Evolutionary conservation across 2,113 vertebrate species (phyloP).

Genomic region (Electrona antarctica): DNA sequence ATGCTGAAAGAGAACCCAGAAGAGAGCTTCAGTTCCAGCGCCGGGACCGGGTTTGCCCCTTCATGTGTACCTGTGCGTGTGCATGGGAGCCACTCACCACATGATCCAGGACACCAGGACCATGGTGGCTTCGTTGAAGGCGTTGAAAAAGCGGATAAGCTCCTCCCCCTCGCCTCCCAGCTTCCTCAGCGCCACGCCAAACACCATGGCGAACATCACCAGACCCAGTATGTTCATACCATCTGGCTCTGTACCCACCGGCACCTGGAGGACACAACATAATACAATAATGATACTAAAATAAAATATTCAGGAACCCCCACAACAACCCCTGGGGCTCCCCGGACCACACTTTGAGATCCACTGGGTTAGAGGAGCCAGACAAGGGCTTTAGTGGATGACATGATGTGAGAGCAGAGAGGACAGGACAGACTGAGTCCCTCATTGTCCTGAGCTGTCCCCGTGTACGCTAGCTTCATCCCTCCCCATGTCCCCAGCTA

Average conservation of each 20-base stretch:
- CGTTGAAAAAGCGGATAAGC: conserved; percentile 96
- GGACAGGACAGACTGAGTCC: conserved; percentile 54
- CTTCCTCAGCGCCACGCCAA: conserved; percentile 94
- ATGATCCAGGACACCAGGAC: conserved; percentile 98
- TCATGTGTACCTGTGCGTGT: too few species aligned
- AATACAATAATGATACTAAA: too few species aligned
- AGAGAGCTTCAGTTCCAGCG: too few species aligned
- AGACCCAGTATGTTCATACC: conserved; percentile 98
- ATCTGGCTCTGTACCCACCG: conserved; percentile 84
- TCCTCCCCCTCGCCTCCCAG: conserved; percentile 93
- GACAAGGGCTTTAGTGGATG: conserved; percentile 52
- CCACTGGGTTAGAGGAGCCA: too few species aligned
- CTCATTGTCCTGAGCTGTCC: conserved; percentile 53
- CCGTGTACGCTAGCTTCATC: conserved; percentile 46
- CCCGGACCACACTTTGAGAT: too few species aligned
- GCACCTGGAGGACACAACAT: conserved; percentile 79
- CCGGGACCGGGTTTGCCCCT: too few species aligned
- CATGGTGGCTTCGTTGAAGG: conserved; percentile 98
- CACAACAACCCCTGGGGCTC: too few species aligned
- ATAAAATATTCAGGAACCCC: too few species aligned
- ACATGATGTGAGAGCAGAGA: conserved; percentile 53
- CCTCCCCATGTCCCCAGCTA: conserved; percentile 15
- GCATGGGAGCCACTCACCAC: conserved; percentile 84
- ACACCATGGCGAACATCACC: conserved; percentile 92
- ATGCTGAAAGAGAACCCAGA: too few species aligned